Evolutionary conservation across 1,140 invertebrate species (phyloP).

Genomic region (Drosophila lini): DNA sequence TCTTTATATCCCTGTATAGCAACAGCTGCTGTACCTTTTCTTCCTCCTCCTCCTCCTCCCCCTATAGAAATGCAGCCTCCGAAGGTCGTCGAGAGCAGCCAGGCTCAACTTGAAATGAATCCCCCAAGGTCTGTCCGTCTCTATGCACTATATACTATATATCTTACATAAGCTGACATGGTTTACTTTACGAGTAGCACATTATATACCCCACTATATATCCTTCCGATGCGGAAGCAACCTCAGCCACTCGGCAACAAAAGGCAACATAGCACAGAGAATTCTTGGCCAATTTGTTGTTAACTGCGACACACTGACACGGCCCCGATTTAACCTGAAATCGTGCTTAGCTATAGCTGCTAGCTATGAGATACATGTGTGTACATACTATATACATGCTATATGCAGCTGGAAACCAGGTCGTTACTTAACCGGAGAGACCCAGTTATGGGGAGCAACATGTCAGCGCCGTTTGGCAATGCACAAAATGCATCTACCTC

Average conservation of each 20-base stretch:
- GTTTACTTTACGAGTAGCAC: conserved; percentile 46
- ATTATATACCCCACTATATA: conserved; percentile 7
- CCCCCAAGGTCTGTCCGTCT: conserved; percentile 26
- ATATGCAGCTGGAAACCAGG: conserved; percentile 61
- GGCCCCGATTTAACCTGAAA: conserved; percentile 64
- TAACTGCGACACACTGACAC: conserved; percentile 72
- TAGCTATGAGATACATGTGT: conserved; percentile 14
- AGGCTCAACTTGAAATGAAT: conserved; percentile 41
- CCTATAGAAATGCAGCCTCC: neutral
- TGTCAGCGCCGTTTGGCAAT: conserved; percentile 48
- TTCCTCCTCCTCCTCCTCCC: neutral
- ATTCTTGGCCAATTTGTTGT: conserved; percentile 54
- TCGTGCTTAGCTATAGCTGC: conserved; percentile 13
- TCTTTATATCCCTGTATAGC: conserved; percentile 17
- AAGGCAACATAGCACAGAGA: neutral
- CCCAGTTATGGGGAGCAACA: conserved; percentile 47
- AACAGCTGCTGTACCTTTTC: conserved; percentile 3
- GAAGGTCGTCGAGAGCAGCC: conserved; percentile 23
- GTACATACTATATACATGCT: conserved; percentile 1
- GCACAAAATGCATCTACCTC: conserved; percentile 32
- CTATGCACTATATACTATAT: conserved; percentile 1
- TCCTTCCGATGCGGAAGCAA: conserved; percentile 43
- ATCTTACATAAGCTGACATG: conserved; percentile 38
- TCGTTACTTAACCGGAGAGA: conserved; percentile 74
- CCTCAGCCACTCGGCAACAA: conserved; percentile 15